These are phyloP conservation scores for Platyrinchus mystaceus DNA, from an alignment of 2,797 vertebrate genomes.

Conservation along the genomic window DNA sequence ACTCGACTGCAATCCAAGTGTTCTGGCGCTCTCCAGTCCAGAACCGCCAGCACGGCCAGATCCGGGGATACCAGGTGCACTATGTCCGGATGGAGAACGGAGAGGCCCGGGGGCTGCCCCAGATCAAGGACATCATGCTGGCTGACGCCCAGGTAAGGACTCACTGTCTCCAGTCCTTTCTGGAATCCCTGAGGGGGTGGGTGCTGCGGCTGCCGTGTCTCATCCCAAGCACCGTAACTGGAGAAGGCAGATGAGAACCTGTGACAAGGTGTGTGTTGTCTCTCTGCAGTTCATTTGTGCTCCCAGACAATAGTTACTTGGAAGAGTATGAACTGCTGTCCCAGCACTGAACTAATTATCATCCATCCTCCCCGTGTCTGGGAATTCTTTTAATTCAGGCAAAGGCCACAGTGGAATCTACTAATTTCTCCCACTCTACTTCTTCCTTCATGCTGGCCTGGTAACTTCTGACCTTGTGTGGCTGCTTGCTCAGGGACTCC, in stretches of 20 bases:
- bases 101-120: slow-evolving; percentile 91
- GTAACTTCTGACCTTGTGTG: slow-evolving; percentile 53
- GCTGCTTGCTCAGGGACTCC: slow-evolving; percentile 45
- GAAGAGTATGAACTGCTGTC: background rate
- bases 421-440: slow-evolving; percentile 61
- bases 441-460: slow-evolving; percentile 54
- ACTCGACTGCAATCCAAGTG: slow-evolving; percentile 93
- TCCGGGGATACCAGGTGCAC: slow-evolving; percentile 98
- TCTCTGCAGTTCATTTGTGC: background rate
- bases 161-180: rapidly evolving
- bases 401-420: slow-evolving; percentile 20
- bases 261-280: background rate
- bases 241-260: background rate
- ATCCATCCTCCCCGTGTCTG: background rate
- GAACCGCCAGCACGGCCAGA: slow-evolving; percentile 94
- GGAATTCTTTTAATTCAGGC: slow-evolving; percentile 9
- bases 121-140: slow-evolving; percentile 97
- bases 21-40: slow-evolving; percentile 93
- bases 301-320: background rate
- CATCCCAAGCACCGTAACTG: rapidly evolving
- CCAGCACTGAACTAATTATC: background rate
- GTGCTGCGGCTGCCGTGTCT: background rate
- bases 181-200: background rate
- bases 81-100: slow-evolving; percentile 94
- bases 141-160: slow-evolving; percentile 93